Base-by-base conservation (phyloP, 1,140 invertebrate genomes). In the Hyphantria cunea region DNA sequence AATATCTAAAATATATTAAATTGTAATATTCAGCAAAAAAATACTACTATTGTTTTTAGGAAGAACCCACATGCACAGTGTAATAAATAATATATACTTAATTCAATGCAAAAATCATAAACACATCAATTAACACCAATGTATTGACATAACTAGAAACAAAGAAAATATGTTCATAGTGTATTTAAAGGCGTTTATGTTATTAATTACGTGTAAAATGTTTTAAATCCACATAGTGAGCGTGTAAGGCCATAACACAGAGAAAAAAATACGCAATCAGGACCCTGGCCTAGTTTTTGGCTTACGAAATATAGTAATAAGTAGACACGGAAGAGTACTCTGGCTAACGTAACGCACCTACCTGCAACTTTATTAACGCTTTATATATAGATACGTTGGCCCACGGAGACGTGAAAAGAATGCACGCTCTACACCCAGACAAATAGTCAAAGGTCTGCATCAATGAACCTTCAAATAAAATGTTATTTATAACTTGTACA, bases 281-380 rank as follows among this genome's bases (percentile, higher is more conserved):
- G 85, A 87, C 88, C 88, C 59, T 89, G 88, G 88, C 88, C 88
- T 84, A 90, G 81, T 86, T 90, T 73, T 49, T 65, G 73, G 60
- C 84, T 90, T 90, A 90, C 86, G 86, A 90, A 90, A 90, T 88
- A 84, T 70, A 84, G 82, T 82, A 81, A 82, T 80, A 76, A 74
- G 68, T 62, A 78, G 64, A 89, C 68, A 80, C 85, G 84, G 86
- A 90, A 90, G 86, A 84, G 41, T 13, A 72, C 62, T 74, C 68
- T 66, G 79, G 69, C 67, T 74, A 76, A 72, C 76, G 79, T 80
- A 78, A 76, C 70, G 71, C 77, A 68, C 53, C 56, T 80, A 70
- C 58, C 62, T 80, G 71, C 63, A 62, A 76, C 72, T 80, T 84
- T 82, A 84, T 82, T 81, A 82, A 82, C 74, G 78, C 76, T 74